A percentile compares a stretch with the other conserved stretches of the same genome.
Conservation (phyloP, 2,797 vertebrate genomes). For the Coluber constrictor region DNA sequence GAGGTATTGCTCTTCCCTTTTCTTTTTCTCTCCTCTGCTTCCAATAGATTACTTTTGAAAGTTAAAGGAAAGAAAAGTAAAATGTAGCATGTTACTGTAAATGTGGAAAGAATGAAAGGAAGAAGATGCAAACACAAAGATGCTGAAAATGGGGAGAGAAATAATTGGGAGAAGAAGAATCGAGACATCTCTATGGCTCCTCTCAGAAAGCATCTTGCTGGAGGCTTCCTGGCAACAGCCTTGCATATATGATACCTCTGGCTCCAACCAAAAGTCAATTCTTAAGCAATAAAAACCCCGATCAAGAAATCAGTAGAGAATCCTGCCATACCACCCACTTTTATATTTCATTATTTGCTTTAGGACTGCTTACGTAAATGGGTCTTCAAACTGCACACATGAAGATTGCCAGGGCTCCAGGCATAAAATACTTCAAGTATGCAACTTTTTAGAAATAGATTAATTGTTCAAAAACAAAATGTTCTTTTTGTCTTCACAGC, state of each 20-base stretch:
- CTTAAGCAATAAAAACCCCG: fast-evolving
- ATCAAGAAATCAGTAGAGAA: neutral
- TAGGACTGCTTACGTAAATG: neutral
- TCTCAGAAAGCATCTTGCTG: neutral
- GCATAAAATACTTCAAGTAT: neutral
- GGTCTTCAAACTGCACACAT: fast-evolving
- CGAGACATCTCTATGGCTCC: neutral
- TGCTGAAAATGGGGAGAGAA: neutral
- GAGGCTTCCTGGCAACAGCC: neutral
- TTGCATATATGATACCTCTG: neutral
- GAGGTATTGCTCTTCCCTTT: neutral
- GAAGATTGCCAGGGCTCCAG: neutral
- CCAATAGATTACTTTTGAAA: neutral
- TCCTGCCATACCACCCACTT: neutral
- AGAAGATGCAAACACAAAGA: neutral
- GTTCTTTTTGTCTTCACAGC: slow-evolving; percentile 6
- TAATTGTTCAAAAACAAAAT: neutral
- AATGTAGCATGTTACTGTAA: neutral
- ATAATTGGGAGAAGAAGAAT: neutral
- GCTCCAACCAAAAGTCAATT: neutral
- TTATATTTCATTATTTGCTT: fast-evolving
- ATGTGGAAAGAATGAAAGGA: neutral
- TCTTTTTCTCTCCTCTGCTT: neutral
- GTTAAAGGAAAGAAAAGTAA: neutral
- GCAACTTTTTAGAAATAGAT: neutral